Conservation (phyloP, 1,140 invertebrate species). For the Melanaphis sacchari region DNA sequence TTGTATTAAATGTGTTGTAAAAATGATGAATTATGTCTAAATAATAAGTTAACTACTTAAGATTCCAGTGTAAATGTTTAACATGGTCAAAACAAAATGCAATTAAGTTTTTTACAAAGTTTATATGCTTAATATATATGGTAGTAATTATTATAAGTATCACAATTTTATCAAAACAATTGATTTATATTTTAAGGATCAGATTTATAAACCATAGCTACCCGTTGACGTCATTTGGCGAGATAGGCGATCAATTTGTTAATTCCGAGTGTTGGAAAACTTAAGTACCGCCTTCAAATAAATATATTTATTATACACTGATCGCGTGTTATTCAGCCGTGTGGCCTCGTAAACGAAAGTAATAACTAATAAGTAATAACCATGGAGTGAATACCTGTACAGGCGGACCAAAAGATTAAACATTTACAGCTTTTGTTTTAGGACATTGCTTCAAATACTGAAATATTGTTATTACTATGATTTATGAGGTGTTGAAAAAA, state of each 20-base stretch:
- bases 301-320: neutral
- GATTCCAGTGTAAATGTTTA: neutral
- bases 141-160: neutral
- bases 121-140: neutral
- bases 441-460: neutral
- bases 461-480: neutral
- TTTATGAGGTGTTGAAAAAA: neutral
- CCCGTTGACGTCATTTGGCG: neutral
- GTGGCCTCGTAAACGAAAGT: neutral
- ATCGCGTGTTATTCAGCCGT: neutral
- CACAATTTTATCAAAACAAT: neutral
- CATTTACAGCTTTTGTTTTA: neutral
- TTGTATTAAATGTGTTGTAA: neutral
- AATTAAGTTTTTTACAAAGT: neutral
- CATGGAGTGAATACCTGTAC: neutral
- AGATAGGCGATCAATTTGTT: neutral
- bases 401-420: neutral
- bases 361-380: neutral
- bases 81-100: neutral
- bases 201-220: neutral
- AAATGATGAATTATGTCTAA: neutral
- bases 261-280: neutral
- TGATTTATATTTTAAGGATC: neutral
- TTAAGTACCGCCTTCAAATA: constrained; percentile 3
- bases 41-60: neutral